Evolutionary conservation across 2,888 invertebrate species (phyloP).

Genomic region (Macaria notata): DNA sequence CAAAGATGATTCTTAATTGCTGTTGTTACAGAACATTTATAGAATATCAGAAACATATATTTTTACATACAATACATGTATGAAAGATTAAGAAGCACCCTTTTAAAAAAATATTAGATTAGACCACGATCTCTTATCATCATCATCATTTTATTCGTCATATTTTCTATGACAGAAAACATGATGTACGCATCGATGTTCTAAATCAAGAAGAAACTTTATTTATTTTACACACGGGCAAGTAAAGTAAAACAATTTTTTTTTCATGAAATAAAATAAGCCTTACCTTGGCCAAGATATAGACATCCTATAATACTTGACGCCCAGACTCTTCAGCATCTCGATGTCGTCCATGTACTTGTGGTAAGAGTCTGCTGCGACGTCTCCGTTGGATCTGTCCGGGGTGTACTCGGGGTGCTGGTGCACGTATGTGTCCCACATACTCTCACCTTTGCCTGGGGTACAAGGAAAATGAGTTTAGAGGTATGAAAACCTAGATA

Average conservation of each 20-base stretch:
- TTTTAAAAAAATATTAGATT: no score
- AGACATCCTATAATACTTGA: constrained; percentile 86
- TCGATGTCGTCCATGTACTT: constrained; percentile 83
- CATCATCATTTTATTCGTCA: no score
- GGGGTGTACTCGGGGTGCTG: constrained; percentile 73
- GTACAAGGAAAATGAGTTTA: background rate
- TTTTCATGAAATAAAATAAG: background rate
- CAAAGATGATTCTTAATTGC: no score
- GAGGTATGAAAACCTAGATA: no score
- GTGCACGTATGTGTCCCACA: constrained; percentile 84
- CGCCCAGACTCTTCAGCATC: constrained; percentile 81
- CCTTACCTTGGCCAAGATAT: constrained; percentile 86
- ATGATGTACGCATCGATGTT: background rate
- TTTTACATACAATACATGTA: no score
- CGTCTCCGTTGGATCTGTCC: constrained; percentile 83
- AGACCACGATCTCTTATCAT: no score
- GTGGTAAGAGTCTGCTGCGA: constrained; percentile 87
- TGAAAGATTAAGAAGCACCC: no score
- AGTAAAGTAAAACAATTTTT: no score
- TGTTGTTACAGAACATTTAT: no score
- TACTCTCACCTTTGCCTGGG: constrained; percentile 84
- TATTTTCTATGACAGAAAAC: no score
- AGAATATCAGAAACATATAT: no score
- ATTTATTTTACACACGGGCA: background rate
- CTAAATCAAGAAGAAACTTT: background rate